Base-by-base conservation (phyloP, 1,140 invertebrate species). In the Ostrea edulis region DNA sequence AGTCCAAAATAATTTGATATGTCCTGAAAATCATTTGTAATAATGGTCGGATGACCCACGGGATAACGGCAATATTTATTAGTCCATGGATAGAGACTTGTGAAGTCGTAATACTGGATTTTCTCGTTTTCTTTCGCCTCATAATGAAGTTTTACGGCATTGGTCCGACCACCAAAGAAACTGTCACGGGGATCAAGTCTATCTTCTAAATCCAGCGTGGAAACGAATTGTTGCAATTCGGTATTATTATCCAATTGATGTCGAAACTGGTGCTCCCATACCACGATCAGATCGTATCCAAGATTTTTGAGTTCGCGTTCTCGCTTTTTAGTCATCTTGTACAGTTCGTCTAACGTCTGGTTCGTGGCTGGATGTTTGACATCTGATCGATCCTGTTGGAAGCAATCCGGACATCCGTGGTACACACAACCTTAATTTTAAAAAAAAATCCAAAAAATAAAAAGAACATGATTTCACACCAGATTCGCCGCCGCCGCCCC, bases 221-320 rank as follows among this genome's bases (percentile, higher is more conserved):
- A 81, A 55, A 87, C 86, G 55, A 87, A 82, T 55, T 82, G 68
- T 14, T 58, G 51, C 51, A 82, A 55, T 82, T 86, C 51, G 7
- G 51, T 55, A 55, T 86, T 53, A 8, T 58, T 82, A 54, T 77
- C 35, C 35, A 44, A 44, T 51, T 82, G 68, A 54, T 88, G 52
- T 44, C 55, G 68, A 65, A 88, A 88, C 52, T 88, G 35, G 87
- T 88, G 88, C 54, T 86, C 85, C 88, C 88, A 86, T 52, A 89
- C 85, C 44, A 58, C 35, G 17, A 86, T 53, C 44, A 86, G 81
- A 20, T 86, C 51, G 22, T 84, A 84, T 51, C 55, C 55, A 58
- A 58, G 12, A 9, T 58, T 14, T 58, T 58, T 58, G 20, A 58
- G 55, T 58, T 58, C 55, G 12, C 52, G 55, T 17, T 58, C 55